Evolutionary conservation across 1,140 invertebrate species (phyloP).

Genomic region (Drosophila carrolli): DNA sequence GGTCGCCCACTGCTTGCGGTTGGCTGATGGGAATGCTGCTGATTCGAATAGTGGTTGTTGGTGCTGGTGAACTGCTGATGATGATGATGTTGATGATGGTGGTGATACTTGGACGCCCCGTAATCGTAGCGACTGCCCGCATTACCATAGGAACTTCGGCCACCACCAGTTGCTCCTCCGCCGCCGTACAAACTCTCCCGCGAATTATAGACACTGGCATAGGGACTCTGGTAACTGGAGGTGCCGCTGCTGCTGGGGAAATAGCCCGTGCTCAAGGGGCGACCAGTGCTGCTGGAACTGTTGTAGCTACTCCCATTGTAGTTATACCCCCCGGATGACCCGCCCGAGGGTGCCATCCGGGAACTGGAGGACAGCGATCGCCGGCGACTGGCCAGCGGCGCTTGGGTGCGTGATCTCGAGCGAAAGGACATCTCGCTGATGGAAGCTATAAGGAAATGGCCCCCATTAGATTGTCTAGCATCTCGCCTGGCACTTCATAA

Average conservation of each 20-base stretch:
- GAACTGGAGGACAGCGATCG: conserved; percentile 80
- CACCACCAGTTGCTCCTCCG: conserved; percentile 19
- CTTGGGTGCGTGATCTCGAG: conserved; percentile 78
- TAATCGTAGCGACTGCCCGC: conserved; percentile 65
- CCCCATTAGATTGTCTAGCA: conserved; percentile 21
- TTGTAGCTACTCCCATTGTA: conserved; percentile 67
- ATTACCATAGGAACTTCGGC: conserved; percentile 50
- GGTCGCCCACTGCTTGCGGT: conserved; percentile 15
- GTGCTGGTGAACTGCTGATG: conserved; percentile 39
- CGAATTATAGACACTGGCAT: conserved; percentile 77
- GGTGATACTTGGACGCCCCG: conserved; percentile 51
- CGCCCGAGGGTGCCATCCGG: conserved; percentile 42
- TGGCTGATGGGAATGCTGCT: conserved; percentile 35
- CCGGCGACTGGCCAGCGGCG: conserved; percentile 67
- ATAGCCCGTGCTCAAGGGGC: conserved; percentile 77
- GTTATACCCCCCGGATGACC: conserved; percentile 51
- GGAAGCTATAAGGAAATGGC: conserved; percentile 10
- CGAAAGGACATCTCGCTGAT: conserved; percentile 80
- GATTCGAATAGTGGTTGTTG: conserved; percentile 48
- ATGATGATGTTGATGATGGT: conserved; percentile 32
- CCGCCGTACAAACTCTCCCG: conserved; percentile 77
- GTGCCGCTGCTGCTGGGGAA: conserved; percentile 49
- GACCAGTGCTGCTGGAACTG: conserved; percentile 53
- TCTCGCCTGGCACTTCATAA: conserved; percentile 30
- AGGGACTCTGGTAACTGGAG: conserved; percentile 76